Percentiles rank a stretch among this genome's conserved stretches.
phyloP scores from a whole-genome alignment of 2,888 invertebrate genomes.

The Ariolimax columbianus region DNA sequence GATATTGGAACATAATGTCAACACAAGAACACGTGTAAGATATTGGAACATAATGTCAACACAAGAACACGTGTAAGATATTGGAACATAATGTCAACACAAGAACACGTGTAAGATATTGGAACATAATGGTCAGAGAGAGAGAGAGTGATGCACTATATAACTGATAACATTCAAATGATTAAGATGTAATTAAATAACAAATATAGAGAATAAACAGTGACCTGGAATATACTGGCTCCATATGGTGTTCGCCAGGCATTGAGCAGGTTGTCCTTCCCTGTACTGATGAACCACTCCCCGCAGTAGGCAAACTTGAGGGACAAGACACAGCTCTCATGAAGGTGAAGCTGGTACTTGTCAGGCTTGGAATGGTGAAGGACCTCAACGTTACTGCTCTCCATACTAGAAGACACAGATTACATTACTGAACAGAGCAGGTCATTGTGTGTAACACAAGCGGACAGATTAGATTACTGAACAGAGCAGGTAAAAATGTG shows the following conservation, averaged over 20 bases:
- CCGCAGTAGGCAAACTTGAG: slow-evolving; percentile 95
- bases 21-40: too few relatives aligned
- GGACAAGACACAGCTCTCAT: slow-evolving; percentile 96
- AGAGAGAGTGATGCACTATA: too few relatives aligned
- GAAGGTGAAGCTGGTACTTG: slow-evolving; percentile 95
- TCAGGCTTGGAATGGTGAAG: slow-evolving; percentile 87
- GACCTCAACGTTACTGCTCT: slow-evolving; percentile 96
- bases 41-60: too few relatives aligned
- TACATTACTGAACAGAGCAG: background rate
- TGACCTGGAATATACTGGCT: slow-evolving; percentile 94
- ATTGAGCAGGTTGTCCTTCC: slow-evolving; percentile 94
- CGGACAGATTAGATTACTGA: background rate
- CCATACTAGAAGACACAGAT: slow-evolving; percentile 83
- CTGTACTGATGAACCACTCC: slow-evolving; percentile 97
- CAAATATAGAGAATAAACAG: slow-evolving; percentile 7
- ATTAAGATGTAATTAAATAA: background rate
- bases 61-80: too few relatives aligned
- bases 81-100: background rate
- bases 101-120: background rate
- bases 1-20: too few relatives aligned
- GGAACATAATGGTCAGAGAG: too few relatives aligned
- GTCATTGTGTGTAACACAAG: background rate
- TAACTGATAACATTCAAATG: too few relatives aligned
- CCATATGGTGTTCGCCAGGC: slow-evolving; percentile 97
- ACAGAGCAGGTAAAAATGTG: background rate